Conservation (phyloP, 2,797 vertebrate species). For the Oceanodroma leucorhoa region DNA sequence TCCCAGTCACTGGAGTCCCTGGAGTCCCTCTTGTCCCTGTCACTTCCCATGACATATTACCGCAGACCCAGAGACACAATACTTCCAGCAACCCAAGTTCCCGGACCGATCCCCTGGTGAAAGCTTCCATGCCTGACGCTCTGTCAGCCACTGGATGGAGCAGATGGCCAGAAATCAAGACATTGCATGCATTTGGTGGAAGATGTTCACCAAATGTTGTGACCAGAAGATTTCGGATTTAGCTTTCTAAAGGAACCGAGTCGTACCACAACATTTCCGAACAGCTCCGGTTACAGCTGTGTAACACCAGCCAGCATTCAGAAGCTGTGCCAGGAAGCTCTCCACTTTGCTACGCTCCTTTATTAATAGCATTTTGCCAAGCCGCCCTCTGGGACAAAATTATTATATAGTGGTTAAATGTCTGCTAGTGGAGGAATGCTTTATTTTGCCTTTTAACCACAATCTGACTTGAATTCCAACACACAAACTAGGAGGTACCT, state of each 20-base stretch:
- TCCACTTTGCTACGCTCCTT: slow-evolving; percentile 16
- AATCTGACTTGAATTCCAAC: background rate
- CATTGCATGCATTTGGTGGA: fast-evolving
- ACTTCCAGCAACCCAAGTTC: background rate
- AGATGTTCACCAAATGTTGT: slow-evolving; percentile 21
- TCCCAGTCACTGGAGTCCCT: background rate
- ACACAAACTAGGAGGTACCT: slow-evolving; percentile 5
- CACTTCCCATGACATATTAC: background rate
- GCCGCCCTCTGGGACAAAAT: slow-evolving; percentile 41
- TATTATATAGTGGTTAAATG: slow-evolving; percentile 35
- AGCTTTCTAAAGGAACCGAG: background rate
- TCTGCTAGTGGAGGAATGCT: slow-evolving; percentile 11
- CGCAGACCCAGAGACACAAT: background rate
- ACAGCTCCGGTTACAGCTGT: slow-evolving; percentile 10
- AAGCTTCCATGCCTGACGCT: background rate
- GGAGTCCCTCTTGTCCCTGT: background rate
- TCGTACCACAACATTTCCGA: slow-evolving; percentile 7
- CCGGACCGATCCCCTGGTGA: fast-evolving
- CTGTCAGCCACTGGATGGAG: background rate
- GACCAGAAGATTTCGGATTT: slow-evolving; percentile 43
- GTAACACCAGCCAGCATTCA: background rate
- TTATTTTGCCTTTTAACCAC: slow-evolving; percentile 44
- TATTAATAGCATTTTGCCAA: slow-evolving; percentile 48
- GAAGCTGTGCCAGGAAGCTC: slow-evolving; percentile 41
- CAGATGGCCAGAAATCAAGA: background rate